Evolutionary conservation across 2,797 vertebrate species (phyloP).

Genomic region (Neosilurus mollespiculum): DNA sequence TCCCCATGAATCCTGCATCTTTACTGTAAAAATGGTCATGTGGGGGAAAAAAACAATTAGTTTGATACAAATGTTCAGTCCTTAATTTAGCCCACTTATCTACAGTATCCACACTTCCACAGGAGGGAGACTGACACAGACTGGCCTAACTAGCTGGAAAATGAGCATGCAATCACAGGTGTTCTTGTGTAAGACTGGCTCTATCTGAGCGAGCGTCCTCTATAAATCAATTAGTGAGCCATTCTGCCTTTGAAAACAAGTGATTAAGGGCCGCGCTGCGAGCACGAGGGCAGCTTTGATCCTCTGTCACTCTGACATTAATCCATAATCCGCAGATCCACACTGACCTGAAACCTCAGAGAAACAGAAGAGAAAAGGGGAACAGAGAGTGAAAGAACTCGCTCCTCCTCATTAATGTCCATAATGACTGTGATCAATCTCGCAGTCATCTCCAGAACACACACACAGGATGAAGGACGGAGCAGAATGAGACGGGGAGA

Average conservation of each 20-base stretch:
- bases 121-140: neutral
- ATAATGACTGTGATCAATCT: conserved; percentile 78
- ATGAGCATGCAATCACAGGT: conserved; percentile 21
- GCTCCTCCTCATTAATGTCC: conserved; percentile 72
- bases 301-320: conserved; percentile 39
- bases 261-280: conserved; percentile 71
- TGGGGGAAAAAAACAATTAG: neutral
- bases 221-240: conserved; percentile 67
- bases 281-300: conserved; percentile 39
- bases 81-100: conserved; percentile 2
- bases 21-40: too few species aligned
- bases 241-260: conserved; percentile 67
- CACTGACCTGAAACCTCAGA: conserved; percentile 36
- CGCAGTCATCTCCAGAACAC: conserved; percentile 37
- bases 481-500: conserved; percentile 33
- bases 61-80: neutral
- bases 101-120: neutral
- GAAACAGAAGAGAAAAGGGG: neutral
- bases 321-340: conserved; percentile 37
- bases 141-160: neutral
- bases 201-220: conserved; percentile 21
- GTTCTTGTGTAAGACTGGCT: conserved; percentile 8
- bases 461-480: neutral
- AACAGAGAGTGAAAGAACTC: conserved; percentile 50
- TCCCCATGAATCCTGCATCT: too few species aligned